Base-by-base conservation (phyloP, 2,888 invertebrate genomes). In the Chironomus tentans region DNA sequence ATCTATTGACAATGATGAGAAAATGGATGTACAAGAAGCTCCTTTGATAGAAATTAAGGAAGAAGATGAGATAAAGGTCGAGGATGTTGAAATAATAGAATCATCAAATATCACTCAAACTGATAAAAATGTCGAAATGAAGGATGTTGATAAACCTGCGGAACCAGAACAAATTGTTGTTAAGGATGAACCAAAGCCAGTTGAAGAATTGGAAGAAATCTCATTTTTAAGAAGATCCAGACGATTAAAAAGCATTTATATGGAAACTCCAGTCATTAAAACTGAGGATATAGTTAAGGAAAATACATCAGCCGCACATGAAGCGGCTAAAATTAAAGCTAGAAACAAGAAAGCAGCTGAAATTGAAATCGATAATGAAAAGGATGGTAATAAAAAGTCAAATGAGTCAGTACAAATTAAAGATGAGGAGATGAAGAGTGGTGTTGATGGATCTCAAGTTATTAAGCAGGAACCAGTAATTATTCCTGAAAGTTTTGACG, bases 221-320 rank as follows among this genome's bases (percentile, higher is more conserved):
- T 22, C 61, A n/a, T 62, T 62, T 46, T 24, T 72, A 10, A 28
- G 72, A 62, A 24, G 72, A 46, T 72, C 72, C 3, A 61, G 72
- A n/a, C 10, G 72, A 46, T 18, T 72, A 12, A 50, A 72, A 38
- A 38, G 62, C 38, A 62, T 62, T 62, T 50, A 72, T n/a, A n/a
- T 61, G 18, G 72, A 72, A 38, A 24, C 38, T 28, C 68, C 28
- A 62, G 18, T 21, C 7, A 5, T 21, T n/a, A 24, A 69, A 46
- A 24, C 18, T 5, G 38, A 38, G 28, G 69, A 38, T 7, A 69
- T 12, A n/a, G 28, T 15, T 13, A 28, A 21, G n/a, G 10, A 69
- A 28, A 13, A 46, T 28, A 12, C 18, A 70, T 70, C 7, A 28
- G 46, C 2, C 21, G 5, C 21, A 22, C 18, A 12, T 6, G 72